phyloP scores from a whole-genome alignment of 2,113 vertebrate species.

The Paradisaea rubra region DNA sequence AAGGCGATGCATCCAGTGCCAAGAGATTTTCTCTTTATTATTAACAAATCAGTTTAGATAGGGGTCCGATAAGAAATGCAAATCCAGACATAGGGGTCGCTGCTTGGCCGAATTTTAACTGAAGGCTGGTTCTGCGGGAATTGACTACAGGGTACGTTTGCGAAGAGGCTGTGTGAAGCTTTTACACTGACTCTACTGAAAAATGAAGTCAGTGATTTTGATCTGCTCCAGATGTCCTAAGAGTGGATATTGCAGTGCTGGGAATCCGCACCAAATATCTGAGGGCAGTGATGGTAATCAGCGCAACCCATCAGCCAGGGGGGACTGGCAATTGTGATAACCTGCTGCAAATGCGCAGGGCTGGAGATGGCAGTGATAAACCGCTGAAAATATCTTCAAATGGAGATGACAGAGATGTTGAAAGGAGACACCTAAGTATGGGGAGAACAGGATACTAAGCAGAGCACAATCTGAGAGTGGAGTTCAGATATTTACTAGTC shows the following conservation, averaged over 20 bases:
- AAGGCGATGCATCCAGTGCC: constrained; percentile 24
- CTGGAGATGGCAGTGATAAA: constrained; percentile 76
- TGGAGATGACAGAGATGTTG: constrained; percentile 67
- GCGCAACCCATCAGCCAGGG: constrained; percentile 80
- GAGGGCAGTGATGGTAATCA: constrained; percentile 88
- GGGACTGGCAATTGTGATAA: constrained; percentile 86
- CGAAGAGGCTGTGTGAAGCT: constrained; percentile 67
- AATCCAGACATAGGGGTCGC: constrained; percentile 72
- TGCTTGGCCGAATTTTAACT: constrained; percentile 54
- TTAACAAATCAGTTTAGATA: constrained; percentile 59
- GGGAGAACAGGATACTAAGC: constrained; percentile 42
- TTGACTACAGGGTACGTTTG: constrained; percentile 45
- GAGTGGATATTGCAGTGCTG: constrained; percentile 82
- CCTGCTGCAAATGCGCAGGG: constrained; percentile 82
- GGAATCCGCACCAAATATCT: constrained; percentile 85
- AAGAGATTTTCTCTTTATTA: constrained; percentile 61
- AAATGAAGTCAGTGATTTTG: constrained; percentile 84
- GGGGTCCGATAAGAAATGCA: constrained; percentile 34
- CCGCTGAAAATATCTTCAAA: constrained; percentile 70
- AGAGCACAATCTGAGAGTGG: constrained; percentile 14
- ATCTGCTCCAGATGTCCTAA: constrained; percentile 90
- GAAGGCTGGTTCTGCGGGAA: neutral
- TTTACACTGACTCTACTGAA: constrained; percentile 77
- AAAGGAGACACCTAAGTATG: constrained; percentile 65
- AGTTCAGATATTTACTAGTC: neutral